Conservation (phyloP, 2,888 invertebrate species). For the Synergus umbraculus region DNA sequence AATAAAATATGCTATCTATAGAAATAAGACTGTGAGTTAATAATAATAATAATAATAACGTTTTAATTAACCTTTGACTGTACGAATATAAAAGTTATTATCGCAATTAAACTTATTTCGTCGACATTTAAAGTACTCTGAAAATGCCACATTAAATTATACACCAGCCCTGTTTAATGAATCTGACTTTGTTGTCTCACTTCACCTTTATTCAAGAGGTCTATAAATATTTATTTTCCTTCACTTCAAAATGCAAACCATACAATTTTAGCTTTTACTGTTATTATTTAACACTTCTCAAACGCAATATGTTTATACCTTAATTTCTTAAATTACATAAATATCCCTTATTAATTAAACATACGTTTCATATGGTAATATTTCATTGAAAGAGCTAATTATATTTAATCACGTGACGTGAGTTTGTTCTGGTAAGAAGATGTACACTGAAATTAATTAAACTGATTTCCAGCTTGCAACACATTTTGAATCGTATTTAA, state of each 20-base stretch:
- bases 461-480: too few species aligned
- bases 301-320: background rate
- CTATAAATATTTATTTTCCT: background rate
- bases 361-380: background rate
- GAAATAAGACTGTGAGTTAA: too few species aligned
- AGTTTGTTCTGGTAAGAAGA: background rate
- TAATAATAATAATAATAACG: too few species aligned
- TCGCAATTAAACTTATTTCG: background rate
- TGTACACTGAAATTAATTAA: too few species aligned
- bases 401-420: background rate
- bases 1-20: too few species aligned
- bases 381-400: background rate
- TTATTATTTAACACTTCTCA: background rate
- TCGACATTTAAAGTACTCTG: background rate
- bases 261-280: background rate
- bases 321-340: background rate
- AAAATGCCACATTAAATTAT: background rate
- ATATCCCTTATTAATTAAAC: background rate
- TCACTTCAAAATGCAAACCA: background rate
- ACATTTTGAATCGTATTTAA: too few species aligned
- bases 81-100: background rate
- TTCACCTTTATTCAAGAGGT: constrained; percentile 7
- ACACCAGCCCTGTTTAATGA: background rate
- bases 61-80: background rate
- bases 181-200: constrained; percentile 7